Evolutionary conservation across 2,888 invertebrate species (phyloP), one percentile per base, ranked within the genome.

Genomic region (Amphimallon solstitiale): DNA sequence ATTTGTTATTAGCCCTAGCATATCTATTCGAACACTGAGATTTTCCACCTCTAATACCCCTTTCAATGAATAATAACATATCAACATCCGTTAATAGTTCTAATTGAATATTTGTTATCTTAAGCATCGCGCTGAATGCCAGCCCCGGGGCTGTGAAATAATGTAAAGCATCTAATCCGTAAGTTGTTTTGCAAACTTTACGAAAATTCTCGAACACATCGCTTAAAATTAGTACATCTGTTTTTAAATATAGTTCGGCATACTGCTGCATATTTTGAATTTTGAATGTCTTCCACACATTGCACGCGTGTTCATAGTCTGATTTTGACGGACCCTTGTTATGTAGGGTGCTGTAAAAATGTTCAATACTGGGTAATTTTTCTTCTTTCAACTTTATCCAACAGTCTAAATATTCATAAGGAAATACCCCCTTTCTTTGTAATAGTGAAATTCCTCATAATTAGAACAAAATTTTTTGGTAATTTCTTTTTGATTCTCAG

Each of bases 161-260:
- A 43, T 68, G 65, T 1, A 54, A 54, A 1, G 65, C 52, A 43
- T 65, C 65, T 35, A 67, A 35, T 29, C 46, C 52, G 14, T 49
- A 65, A 23, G 71, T 72, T 17, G 65, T n/a, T 3, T 74, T 34
- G 54, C 75, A 76, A 0, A 65, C 70, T 2, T 66, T 12, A 4
- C 79, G 46, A 69, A 80, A 81, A 64, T 79, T 75, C 69, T 81
- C 80, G 67, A 80, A 80, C 4, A 80, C 70, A 56, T 81, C 80
- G 2, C 75, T 73, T 29, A 79, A 63, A 2, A 81, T 65, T n/a
- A 80, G 61, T 0, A 81, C 75, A 69, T 82, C 80, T 1, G 75
- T 75, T 71, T 77, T 78, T 21, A 81, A 45, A 67, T 81, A 80
- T 1, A 80, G 15, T 34, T 79, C 75, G 1, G 73, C 71, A 65